Evolutionary conservation across 1,140 invertebrate genomes (phyloP), one percentile per base, ranked within the genome.

Genomic region (Heliconius himera): DNA sequence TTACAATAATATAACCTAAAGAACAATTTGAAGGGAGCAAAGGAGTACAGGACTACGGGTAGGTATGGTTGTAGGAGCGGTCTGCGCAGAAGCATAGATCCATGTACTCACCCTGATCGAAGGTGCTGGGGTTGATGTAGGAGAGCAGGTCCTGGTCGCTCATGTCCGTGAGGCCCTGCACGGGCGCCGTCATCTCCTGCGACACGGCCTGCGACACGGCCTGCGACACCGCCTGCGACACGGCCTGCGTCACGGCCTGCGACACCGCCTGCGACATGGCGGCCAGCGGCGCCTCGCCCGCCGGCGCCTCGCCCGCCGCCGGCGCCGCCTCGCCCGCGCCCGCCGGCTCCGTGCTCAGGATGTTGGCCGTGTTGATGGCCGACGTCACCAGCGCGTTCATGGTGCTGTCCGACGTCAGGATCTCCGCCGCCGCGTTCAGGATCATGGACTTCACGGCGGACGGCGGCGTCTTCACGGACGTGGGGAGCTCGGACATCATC

Each of bases 51-150:
- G 60, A 29, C 60, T 66, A 66, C 3, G 60, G 60, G 26, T 26
- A 66, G 60, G 22, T 5, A 22, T 16, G 3, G n/a, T 70, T 20
- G 60, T 66, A 66, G 60, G 60, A 13, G 60, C 26, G 60, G n/a
- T 70, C 56, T 60, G 26, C 9, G 73, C 66, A 89, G 78, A 86
- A 91, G 77, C 86, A 88, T 18, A 83, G 54, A 78, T 90, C 87
- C 86, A 92, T 87, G 81, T 86, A 93, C 92, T 96, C 94, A 97
- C 96, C 96, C 95, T 97, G 96, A 94, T 98, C 97, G 88, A 98
- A 98, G 90, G 97, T 97, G 92, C 96, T 97, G 20, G 97, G 97
- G 95, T 98, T 98, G 74, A 98, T 98, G 89, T 98, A 97, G 88
- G 96, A 97, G 73, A 98, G 95, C 77, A 98, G 95, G 94, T 98